Evolutionary conservation across 2,888 invertebrate species (phyloP), one percentile per base, ranked within the genome.

Genomic region (Drosophila atripex): DNA sequence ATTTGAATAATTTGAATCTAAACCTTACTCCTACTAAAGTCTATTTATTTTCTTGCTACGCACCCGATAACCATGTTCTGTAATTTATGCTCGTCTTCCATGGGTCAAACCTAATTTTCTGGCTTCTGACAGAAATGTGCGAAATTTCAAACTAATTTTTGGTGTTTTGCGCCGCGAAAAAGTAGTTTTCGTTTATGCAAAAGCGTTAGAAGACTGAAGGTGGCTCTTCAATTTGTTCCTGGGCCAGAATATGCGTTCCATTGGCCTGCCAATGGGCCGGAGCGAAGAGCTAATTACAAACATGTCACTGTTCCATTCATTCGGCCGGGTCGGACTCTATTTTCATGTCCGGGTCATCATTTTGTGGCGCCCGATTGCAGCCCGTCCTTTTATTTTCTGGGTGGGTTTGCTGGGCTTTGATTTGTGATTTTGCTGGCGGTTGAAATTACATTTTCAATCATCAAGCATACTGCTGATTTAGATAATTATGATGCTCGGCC

Each of bases 251-350:
- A 14, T 41, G 39, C 76, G 63, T 57, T 66, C 63, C 61, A 68
- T 60, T 53, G 59, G 21, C 54, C 60, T 35, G 39, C 64, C 54
- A 39, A 32, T 55, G 59, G 54, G 35, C 14, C 35, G 35, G 35
- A 35, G 35, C 54, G 82, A 71, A 59, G 70, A 45, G 71, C 80
- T 82, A 82, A 82, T 82, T 86, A 87, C 82, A 86, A 82, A 78
- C 78, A 74, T 86, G 87, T 86, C 80, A 78, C 70, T 55, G 71
- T 43, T 54, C 47, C 69, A 46, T 32, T 46, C 66, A 38, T 35
- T 45, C 56, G 47, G 35, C 50, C 41, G 25, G 28, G 41, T 16
- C 32, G 47, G 35, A n/a, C 35, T 35, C 35, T 35, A 49, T 39
- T 56, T 47, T 49, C 51, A 53, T 57, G 54, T 49, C 45, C 59